Base-by-base conservation (phyloP, 2,888 invertebrate species). In the Epinotia bilunana region DNA sequence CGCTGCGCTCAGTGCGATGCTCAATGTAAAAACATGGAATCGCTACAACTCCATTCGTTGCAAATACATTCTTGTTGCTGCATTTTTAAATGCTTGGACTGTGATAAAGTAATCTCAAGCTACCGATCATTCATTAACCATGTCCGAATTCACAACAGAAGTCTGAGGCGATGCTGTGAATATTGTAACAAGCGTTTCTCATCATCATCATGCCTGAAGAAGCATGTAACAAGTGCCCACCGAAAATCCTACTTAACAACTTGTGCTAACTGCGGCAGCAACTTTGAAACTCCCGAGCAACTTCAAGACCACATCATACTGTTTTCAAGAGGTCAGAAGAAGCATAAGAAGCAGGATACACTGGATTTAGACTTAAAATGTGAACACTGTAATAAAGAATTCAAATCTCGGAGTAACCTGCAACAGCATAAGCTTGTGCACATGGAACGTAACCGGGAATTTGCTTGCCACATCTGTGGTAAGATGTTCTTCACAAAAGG, bases 401-500 rank as follows among this genome's bases (percentile, higher is more conserved):
- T 93, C 53, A 93, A 94, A 78, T 88, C 92, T 0, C 80, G 88
- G 1, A 90, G 91, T 20, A 93, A 92, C 72, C 78, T 94, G 0
- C 85, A 86, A 2, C 92, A 91, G 43, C 94, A 94, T 73, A 89
- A 87, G 72, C 76, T 90, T 0, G 86, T 92, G 0, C 94, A 95
- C 73, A 95, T 92, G 70, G 93, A 93, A 78, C 88, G 92, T 0
- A 88, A 87, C 12, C 82, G 91, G 79, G 88, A 94, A 18, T 94
- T 92, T 61, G 89, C 93, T 0, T 94, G 94, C 76, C 94, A 94
- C 64, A 78, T 93, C 0, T 94, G 94, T 6, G 94, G 94, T 0
- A 94, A 94, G 82, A 93, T 92, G 92, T 94, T 94, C 78, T 94
- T 89, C 39, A 93, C 92, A 0, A 93, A 93, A 84, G 94, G 94